Conservation (phyloP, 1,140 invertebrate species). For the Coptotermes formosanus region DNA sequence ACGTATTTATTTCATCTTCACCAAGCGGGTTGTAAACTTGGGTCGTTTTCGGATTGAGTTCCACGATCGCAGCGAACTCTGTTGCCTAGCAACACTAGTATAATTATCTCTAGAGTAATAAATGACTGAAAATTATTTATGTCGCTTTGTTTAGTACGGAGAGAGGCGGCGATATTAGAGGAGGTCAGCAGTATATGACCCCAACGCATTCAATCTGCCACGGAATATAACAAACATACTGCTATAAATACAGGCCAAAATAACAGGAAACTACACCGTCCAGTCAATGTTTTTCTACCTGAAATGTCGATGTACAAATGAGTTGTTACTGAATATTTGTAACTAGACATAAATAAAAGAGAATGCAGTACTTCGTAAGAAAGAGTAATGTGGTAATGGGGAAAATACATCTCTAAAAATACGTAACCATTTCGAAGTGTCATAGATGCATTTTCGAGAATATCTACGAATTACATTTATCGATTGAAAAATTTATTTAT, state of each 20-base stretch:
- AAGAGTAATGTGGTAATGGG: too few species aligned
- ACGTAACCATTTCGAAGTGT: too few species aligned
- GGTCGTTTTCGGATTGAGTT: neutral
- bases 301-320: neutral
- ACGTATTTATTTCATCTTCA: too few species aligned
- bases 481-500: too few species aligned
- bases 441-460: too few species aligned
- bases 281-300: neutral
- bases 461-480: too few species aligned
- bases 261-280: neutral
- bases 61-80: neutral
- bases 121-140: slow-evolving; percentile 1
- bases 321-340: too few species aligned
- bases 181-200: neutral
- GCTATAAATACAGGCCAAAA: neutral
- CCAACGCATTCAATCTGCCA: neutral
- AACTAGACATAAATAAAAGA: too few species aligned
- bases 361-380: too few species aligned
- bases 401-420: too few species aligned
- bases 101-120: neutral
- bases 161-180: neutral
- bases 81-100: neutral
- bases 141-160: neutral
- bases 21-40: neutral
- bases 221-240: neutral